A percentile compares a stretch with the other conserved stretches of the same genome.
phyloP scores from a whole-genome alignment of 2,113 vertebrate species.

The Apodemus sylvaticus region DNA sequence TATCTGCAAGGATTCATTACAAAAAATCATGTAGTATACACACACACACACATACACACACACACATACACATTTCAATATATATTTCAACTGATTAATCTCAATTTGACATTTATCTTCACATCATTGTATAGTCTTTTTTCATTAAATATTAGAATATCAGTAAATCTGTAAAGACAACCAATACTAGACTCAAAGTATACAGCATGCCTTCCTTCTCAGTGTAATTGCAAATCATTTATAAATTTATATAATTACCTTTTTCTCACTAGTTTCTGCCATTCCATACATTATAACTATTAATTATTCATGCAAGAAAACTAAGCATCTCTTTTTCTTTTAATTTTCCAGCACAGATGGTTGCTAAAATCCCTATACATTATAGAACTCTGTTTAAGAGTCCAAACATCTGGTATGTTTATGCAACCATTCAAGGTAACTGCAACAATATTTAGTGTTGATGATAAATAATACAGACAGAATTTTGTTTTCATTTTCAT shows the following conservation, averaged over 20 bases:
- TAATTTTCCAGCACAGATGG: conserved; percentile 16
- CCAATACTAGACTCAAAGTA: neutral
- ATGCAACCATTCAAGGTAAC: conserved; percentile 76
- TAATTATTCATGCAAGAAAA: conserved; percentile 12
- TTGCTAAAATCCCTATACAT: conserved; percentile 55
- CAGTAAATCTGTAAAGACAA: neutral
- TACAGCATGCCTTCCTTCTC: neutral
- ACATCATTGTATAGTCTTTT: conserved; percentile 15
- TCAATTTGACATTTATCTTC: conserved; percentile 49
- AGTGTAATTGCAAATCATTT: neutral
- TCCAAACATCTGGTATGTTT: conserved; percentile 74
- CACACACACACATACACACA: too few species aligned
- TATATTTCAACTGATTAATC: conserved; percentile 17
- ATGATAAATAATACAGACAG: conserved; percentile 68
- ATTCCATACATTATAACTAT: conserved; percentile 21
- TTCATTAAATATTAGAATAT: neutral
- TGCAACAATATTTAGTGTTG: conserved; percentile 65
- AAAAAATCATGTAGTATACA: too few species aligned
- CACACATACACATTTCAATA: too few species aligned
- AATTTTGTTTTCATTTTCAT: neutral
- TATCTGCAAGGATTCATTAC: neutral
- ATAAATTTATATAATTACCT: conserved; percentile 10
- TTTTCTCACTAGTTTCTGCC: neutral
- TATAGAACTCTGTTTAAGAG: conserved; percentile 35
- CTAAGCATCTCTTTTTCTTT: neutral